Percentiles rank a stretch among this genome's conserved stretches.
Evolutionary conservation across 2,797 vertebrate species (phyloP).

Genomic region (Crocidura indochinensis): DNA sequence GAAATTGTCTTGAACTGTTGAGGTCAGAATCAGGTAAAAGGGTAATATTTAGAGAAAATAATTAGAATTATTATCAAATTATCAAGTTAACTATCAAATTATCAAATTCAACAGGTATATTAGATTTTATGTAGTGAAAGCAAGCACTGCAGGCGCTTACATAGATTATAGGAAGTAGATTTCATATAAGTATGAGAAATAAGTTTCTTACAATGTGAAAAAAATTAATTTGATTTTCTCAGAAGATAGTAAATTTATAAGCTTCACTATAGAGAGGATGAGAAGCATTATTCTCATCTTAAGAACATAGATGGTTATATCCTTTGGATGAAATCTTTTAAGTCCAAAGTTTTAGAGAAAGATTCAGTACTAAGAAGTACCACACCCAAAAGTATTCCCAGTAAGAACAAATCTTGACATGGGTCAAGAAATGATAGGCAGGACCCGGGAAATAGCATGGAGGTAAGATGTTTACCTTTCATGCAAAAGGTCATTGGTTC

Average conservation of each 20-base stretch:
- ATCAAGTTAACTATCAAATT: too few relatives aligned
- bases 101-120: not conserved
- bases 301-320: constrained; percentile 21
- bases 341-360: constrained; percentile 34
- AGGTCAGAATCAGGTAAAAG: constrained; percentile 36
- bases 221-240: constrained; percentile 25
- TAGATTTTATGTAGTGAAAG: not conserved
- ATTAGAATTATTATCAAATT: not conserved
- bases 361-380: constrained; percentile 15
- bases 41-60: constrained; percentile 19
- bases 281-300: not conserved
- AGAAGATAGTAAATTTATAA: constrained; percentile 27
- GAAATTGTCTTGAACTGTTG: constrained; percentile 45
- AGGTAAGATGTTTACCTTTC: too few relatives aligned
- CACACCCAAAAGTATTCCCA: not conserved
- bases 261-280: constrained; percentile 18
- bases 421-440: not conserved
- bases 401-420: not conserved
- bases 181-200: constrained; percentile 23
- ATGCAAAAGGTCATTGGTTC: too few relatives aligned
- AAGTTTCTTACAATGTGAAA: constrained; percentile 38
- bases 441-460: too few relatives aligned
- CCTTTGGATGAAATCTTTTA: not conserved
- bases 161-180: constrained; percentile 1
- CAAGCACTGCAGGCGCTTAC: not conserved